Conservation (phyloP, 2,113 vertebrate species). For the Pomatostomus ruficeps region DNA sequence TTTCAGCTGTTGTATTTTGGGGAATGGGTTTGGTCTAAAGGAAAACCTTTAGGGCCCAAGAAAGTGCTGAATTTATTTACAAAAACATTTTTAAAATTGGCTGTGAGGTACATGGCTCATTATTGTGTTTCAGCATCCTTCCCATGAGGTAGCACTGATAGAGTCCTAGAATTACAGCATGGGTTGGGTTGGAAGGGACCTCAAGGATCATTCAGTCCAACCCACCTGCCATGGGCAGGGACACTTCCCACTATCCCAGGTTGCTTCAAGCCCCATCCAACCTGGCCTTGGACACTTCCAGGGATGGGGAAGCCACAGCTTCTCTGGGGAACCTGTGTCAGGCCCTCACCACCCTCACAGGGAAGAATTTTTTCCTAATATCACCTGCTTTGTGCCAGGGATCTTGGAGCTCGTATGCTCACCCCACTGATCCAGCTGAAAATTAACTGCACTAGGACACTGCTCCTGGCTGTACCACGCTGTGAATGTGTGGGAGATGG, state of each 20-base stretch:
- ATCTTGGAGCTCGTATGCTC: not conserved
- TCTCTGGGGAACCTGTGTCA: not conserved
- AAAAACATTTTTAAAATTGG: not conserved
- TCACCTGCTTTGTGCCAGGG: not conserved
- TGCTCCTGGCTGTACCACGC: fast-evolving
- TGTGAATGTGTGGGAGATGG: fast-evolving
- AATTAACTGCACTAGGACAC: not conserved
- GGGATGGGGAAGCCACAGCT: not conserved
- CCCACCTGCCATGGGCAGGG: not conserved
- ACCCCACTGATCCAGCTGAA: not conserved
- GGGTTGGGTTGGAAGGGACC: not conserved
- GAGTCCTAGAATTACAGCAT: not conserved
- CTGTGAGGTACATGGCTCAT: not conserved
- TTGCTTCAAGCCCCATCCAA: fast-evolving
- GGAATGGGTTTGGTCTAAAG: not conserved
- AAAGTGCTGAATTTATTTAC: not conserved
- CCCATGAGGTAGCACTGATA: not conserved
- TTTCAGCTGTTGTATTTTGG: not conserved
- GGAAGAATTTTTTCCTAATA: not conserved
- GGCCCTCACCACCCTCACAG: not conserved
- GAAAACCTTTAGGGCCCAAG: not conserved
- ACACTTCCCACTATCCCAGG: not conserved
- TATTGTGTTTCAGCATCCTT: not conserved
- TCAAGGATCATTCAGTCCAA: not conserved
- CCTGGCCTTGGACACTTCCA: not conserved